Base-by-base conservation (phyloP, 2,888 invertebrate genomes). In the Polydrusus pterygomalis region DNA sequence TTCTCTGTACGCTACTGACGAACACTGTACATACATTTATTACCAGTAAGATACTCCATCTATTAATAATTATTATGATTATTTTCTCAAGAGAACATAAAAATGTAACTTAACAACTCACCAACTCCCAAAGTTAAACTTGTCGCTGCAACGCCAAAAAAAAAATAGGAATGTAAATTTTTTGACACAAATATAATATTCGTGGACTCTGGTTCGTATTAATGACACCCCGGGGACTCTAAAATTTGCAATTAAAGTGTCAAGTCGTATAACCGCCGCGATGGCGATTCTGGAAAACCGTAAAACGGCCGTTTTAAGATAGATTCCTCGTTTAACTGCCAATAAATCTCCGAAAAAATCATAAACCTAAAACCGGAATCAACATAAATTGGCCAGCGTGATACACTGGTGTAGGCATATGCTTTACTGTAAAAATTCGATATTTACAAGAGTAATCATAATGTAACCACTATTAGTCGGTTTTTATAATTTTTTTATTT, bases 281-380 rank as follows among this genome's bases (percentile, higher is more conserved):
- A 34, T 45, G 56, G 38, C 63, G 51, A 49, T 71, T 60, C 54
- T 34, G 8, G 40, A 74, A 47, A 74, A 56, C 70, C 69, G 74
- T 74, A 60, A 69, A 63, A 40, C 56, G 64, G 56, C 47, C 60
- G 58, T 60, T 60, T 60, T 60, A 38, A 60, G 58, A 60, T 38
- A 56, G 58, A 74, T 69, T 70, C 73, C 62, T 40, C 13, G 15
- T 62, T 70, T 74, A 74, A 74, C 74, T 25, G 68, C 65, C 73
- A 40, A 74, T 74, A 74, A 74, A 69, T 74, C 70, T 60, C 51
- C 34, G 13, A 38, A 60, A 43, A 68, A 62, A 74, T 74, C 68
- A 74, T 69, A 74, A 62, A 74, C 62, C 54, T 62, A 74, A 67
- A 49, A 25, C 49, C 67, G 17, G 70, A 73, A 74, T 69, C 65